These are phyloP conservation scores for Vombatus ursinus DNA, from an alignment of 2,113 vertebrate genomes.

Conservation along the genomic window DNA sequence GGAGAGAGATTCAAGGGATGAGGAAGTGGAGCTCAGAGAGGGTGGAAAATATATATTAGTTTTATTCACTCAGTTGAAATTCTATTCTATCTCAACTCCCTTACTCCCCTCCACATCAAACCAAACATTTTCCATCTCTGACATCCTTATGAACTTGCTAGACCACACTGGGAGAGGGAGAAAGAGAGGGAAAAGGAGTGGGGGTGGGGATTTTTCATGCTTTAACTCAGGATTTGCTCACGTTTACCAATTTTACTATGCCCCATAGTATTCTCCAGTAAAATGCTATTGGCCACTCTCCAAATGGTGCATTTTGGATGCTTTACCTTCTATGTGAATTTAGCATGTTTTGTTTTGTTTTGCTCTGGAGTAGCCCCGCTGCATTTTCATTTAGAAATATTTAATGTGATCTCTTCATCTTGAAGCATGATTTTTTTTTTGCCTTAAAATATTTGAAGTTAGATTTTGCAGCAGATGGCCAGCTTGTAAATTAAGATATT, in stretches of 20 bases:
- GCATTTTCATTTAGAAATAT: conserved; percentile 52
- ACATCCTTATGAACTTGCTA: neutral
- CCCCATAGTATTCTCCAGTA: conserved; percentile 39
- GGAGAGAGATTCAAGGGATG: neutral
- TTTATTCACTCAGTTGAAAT: neutral
- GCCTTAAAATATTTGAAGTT: conserved; percentile 64
- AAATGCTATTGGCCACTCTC: conserved; percentile 9
- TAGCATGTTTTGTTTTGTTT: neutral
- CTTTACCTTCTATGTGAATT: conserved; percentile 27
- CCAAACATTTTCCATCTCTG: neutral
- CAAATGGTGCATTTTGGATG: conserved; percentile 47
- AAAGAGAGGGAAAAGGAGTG: neutral
- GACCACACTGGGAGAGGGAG: conserved; percentile 25
- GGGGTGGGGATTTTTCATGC: neutral
- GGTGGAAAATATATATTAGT: neutral
- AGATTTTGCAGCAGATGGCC: conserved; percentile 73
- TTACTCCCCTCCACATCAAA: neutral
- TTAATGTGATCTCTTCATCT: conserved; percentile 40
- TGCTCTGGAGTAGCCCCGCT: neutral
- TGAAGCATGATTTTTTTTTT: conserved; percentile 46
- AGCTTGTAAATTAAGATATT: conserved; percentile 65
- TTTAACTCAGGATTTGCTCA: conserved; percentile 8
- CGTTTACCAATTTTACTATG: conserved; percentile 48
- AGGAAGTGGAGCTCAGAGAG: neutral
- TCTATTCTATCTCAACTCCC: neutral